Evolutionary conservation across 1,140 invertebrate genomes (phyloP).

Genomic region (Ctenoplectra terminalis): DNA sequence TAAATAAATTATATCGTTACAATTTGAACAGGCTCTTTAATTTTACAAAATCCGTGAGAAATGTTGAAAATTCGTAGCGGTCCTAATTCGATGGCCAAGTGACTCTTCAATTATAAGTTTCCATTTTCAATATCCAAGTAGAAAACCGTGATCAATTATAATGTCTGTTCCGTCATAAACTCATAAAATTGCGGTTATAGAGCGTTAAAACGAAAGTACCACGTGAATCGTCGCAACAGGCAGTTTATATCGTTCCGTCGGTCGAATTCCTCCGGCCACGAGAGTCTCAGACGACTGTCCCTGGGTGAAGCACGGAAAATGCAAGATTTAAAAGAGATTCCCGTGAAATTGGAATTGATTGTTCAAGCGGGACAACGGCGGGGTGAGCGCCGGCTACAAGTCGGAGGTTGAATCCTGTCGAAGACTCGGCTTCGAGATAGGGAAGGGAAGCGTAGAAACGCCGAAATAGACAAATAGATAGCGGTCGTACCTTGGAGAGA

Average conservation of each 20-base stretch:
- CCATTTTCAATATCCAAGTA: no score
- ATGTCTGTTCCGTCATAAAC: no score
- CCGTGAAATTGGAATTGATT: constrained; percentile 77
- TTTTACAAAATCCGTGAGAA: no score
- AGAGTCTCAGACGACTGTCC: background rate
- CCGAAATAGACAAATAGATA: constrained; percentile 76
- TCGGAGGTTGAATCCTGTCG: constrained; percentile 55
- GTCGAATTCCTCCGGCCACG: background rate
- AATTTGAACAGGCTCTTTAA: no score
- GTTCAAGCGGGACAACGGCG: constrained; percentile 63
- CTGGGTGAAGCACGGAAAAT: constrained; percentile 24
- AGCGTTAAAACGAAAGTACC: background rate
- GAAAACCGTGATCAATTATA: no score
- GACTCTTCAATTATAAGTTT: no score
- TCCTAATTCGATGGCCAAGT: no score
- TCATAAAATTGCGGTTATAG: no score
- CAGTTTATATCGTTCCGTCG: background rate
- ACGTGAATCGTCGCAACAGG: background rate
- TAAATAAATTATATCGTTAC: no score
- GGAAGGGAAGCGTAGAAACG: constrained; percentile 32
- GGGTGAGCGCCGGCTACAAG: constrained; percentile 5
- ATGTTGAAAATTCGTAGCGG: no score
- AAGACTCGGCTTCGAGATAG: constrained; percentile 12
- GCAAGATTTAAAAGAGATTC: constrained; percentile 76
- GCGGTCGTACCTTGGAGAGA: constrained; percentile 61